Percentiles rank a stretch among this genome's conserved stretches.
phyloP scores from a whole-genome alignment of 1,140 invertebrate genomes.

The Anagrus nilaparvatae region DNA sequence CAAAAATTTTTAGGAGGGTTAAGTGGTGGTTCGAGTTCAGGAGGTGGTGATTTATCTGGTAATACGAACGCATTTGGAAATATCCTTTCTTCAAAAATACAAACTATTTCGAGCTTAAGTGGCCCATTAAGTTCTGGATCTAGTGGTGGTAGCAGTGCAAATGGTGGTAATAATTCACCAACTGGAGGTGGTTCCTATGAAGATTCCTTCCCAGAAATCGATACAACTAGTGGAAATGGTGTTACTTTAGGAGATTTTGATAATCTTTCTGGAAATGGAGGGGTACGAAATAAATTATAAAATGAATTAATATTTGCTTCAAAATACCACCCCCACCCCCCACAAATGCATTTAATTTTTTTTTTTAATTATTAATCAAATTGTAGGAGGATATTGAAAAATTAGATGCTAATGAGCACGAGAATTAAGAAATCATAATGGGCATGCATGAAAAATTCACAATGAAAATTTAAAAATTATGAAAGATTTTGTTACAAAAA shows the following conservation, averaged over 20 bases:
- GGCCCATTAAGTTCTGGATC: conserved; percentile 19
- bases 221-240: conserved; percentile 32
- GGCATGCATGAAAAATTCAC: no score
- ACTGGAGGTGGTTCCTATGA: conserved; percentile 24
- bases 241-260: conserved; percentile 21
- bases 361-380: no score
- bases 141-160: conserved; percentile 20
- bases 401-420: no score
- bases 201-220: conserved; percentile 26
- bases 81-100: conserved; percentile 19
- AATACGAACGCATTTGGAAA: conserved; percentile 16
- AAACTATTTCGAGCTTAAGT: conserved; percentile 21
- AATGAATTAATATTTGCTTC: no score
- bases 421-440: no score
- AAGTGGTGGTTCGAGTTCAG: conserved; percentile 18
- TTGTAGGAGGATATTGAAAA: no score
- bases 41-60: conserved; percentile 13
- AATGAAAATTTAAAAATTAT: no score
- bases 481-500: no score
- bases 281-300: no score
- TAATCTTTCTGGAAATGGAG: conserved; percentile 1
- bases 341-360: no score
- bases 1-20: background rate
- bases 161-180: conserved; percentile 26
- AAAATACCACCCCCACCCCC: no score